Evolutionary conservation across 2,113 vertebrate genomes (phyloP).

Genomic region (Garra rufa): DNA sequence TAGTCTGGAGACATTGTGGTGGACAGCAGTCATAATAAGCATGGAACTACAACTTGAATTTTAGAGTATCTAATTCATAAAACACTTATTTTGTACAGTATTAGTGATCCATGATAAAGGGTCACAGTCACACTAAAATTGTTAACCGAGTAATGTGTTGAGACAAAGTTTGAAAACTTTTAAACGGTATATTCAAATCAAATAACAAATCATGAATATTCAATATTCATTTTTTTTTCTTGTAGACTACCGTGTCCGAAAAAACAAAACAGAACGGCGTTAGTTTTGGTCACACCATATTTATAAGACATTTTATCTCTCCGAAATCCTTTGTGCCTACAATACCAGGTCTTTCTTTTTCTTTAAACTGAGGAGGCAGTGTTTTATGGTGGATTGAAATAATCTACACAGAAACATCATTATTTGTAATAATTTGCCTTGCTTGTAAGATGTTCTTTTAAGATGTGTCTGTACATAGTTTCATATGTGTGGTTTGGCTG

Average conservation of each 20-base stretch:
- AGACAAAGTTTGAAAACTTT: background rate
- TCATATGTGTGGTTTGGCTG: background rate
- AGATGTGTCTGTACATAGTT: conserved; percentile 20
- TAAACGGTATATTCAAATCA: too few relatives aligned
- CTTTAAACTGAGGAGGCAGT: too few relatives aligned
- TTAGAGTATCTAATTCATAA: background rate
- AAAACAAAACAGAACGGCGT: too few relatives aligned
- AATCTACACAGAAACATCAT: background rate
- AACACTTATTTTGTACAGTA: background rate
- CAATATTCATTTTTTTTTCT: too few relatives aligned
- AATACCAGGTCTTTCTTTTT: background rate
- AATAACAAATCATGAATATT: too few relatives aligned
- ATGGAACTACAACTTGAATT: background rate
- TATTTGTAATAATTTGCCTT: background rate
- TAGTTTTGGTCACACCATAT: too few relatives aligned
- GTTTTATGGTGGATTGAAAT: background rate
- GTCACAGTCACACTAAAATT: background rate
- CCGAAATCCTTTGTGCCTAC: background rate
- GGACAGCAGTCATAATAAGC: background rate
- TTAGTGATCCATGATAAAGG: background rate
- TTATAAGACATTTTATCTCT: background rate
- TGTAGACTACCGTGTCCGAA: too few relatives aligned
- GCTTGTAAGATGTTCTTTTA: background rate
- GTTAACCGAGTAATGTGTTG: background rate
- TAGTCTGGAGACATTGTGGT: background rate